phyloP scores from a whole-genome alignment of 2,888 invertebrate genomes.

The Archips crataeganus region DNA sequence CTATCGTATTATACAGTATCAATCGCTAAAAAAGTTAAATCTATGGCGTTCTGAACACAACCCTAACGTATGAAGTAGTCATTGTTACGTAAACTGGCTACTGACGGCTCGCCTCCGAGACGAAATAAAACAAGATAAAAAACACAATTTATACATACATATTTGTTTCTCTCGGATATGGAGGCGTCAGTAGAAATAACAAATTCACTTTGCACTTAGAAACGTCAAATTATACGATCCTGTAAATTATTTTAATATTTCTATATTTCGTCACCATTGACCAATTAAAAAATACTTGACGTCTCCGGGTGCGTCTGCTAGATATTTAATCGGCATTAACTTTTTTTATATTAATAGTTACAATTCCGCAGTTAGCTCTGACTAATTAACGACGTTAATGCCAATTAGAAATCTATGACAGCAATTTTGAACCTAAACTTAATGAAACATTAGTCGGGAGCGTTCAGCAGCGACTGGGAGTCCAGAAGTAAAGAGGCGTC shows the following conservation, averaged over 20 bases:
- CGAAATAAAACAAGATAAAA: not conserved
- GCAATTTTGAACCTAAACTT: not conserved
- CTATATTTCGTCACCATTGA: not conserved
- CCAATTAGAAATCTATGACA: not conserved
- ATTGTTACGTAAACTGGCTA: not conserved
- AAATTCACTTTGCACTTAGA: not conserved
- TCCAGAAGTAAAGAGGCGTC: constrained; percentile 88
- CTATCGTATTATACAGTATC: not conserved
- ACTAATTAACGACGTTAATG: not conserved
- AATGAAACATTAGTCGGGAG: constrained; percentile 85
- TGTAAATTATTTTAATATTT: too few species aligned
- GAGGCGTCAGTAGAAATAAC: not conserved
- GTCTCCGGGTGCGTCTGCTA: not conserved
- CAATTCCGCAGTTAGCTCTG: too few species aligned
- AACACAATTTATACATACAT: not conserved
- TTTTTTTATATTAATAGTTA: not conserved
- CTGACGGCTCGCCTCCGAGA: not conserved
- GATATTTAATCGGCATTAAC: not conserved
- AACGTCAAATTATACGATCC: not conserved
- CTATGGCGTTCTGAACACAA: constrained; percentile 13
- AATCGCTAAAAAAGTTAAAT: not conserved
- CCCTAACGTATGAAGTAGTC: constrained; percentile 3
- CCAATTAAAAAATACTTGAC: not conserved
- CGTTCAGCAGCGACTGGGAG: constrained; percentile 89
- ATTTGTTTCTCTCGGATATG: not conserved